Base-by-base conservation (phyloP, 2,113 vertebrate species). In the Erpornis zantholeuca region DNA sequence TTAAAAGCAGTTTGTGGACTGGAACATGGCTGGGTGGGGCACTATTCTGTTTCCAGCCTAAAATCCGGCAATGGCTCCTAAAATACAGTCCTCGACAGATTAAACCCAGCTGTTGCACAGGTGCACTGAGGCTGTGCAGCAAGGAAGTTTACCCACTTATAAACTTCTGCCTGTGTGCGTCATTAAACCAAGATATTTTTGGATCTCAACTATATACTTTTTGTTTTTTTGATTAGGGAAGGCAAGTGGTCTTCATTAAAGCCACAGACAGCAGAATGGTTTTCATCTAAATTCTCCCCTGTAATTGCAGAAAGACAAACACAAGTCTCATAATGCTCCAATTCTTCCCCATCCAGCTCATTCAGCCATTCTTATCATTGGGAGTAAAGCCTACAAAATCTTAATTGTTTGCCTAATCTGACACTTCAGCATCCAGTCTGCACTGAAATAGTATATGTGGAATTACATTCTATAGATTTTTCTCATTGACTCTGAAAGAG, bases 81-180 rank as follows among this genome's bases (percentile, higher is more conserved):
- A 97, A 97, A 71, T 52, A 90, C 35, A 87, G 85, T 56, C 73
- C 83, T 57, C 1, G 0, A 5, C 7, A 94, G 88, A 97, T 96
- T 79, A 79, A 95, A 92, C 45, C 71, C 96, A 96, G 95, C 88
- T 96, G 94, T 50, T 76, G 84, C 95, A 95, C 97, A 97, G 97
- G 97, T 97, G 97, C 92, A 96, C 65, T 64, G 68, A 42, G 90
- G 88, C 85, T 85, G 36, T 61, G 69, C 54, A 83, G 82, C 44
- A 57, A 69, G 75, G 50, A 83, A 63, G 31, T 90, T 93, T 78
- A 77, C 64, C 87, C 94, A 83, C 77, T 96, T 87, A 71, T 11
- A 93, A 94, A 94, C 86, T 76, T 89, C 80, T 95, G 91, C 59
- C 81, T 69, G 8, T 87, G 49, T 95, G 90, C 25, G 10, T 96